Evolutionary conservation across 2,888 invertebrate species (phyloP), one percentile per base, ranked within the genome.

Genomic region (Ophioninae sp.): DNA sequence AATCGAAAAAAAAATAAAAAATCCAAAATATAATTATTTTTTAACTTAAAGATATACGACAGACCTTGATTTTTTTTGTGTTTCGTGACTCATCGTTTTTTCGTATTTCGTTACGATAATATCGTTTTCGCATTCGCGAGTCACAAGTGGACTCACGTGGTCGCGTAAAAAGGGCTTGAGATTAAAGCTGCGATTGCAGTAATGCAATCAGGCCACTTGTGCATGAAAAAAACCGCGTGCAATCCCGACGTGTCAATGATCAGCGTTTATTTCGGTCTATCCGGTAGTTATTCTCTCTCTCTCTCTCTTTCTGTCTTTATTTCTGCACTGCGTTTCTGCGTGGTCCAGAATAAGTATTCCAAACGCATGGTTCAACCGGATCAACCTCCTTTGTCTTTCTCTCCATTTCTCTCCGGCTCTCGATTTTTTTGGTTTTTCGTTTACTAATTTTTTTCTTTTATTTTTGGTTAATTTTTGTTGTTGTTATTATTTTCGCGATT

Each of bases 221-320:
- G 64, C 44, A 23, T 72, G 72, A 21, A 17, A 68, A 64, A 78
- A 67, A 75, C 41, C 65, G 73, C 69, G 72, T 67, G 67, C 82
- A 70, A 81, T 83, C 73, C 67, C 78, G 21, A 78, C 74, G 85
- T 86, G 83, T 83, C 85, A 83, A 83, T 79, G 80, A 62, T 80
- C 73, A 62, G 65, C 74, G 79, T n/a, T 85, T 82, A 85, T 80
- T 80, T 83, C 79, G 81, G 72, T 64, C 82, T 57, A 67, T 39
- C 70, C 67, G 78, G 78, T 61, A 64, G 37, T 39, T 67, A 72
- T 57, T 65, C 8, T 41, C 41, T 23, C 8, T n/a, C 44, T 37
- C 37, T 37, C 62, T n/a, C 62, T 50, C 44, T 65, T 41, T 50
- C 61, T 37, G 64, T 57, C 70, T 79, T 8, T 65, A 5, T 79